phyloP scores from a whole-genome alignment of 2,888 invertebrate species.

The Drosophila robusta region DNA sequence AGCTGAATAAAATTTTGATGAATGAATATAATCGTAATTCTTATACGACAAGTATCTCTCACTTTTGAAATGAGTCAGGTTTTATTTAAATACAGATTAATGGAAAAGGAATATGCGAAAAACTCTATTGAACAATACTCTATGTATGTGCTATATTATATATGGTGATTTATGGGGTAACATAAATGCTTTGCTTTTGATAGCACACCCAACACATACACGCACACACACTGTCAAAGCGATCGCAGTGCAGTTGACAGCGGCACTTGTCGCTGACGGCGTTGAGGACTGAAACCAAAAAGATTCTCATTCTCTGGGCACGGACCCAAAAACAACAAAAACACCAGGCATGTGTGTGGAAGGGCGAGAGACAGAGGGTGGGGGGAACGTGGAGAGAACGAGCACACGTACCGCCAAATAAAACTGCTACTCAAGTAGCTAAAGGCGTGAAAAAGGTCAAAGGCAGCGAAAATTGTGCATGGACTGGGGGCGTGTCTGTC shows the following conservation, averaged over 20 bases:
- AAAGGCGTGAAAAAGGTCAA: slow-evolving; percentile 80
- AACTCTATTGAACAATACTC: background rate
- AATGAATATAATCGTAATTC: no score
- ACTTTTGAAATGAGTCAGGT: no score
- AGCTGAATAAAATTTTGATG: no score
- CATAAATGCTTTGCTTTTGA: background rate
- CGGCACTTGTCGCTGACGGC: slow-evolving; percentile 23
- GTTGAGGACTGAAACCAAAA: slow-evolving; percentile 7
- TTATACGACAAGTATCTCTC: no score
- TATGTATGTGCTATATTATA: background rate
- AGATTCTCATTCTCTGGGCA: slow-evolving; percentile 8
- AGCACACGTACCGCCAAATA: slow-evolving; percentile 37
- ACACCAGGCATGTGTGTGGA: background rate
- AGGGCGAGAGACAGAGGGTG: slow-evolving; percentile 5
- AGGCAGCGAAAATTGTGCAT: slow-evolving; percentile 55
- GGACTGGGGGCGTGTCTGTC: slow-evolving; percentile 19
- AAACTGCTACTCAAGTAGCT: slow-evolving; percentile 71
- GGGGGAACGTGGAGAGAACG: background rate
- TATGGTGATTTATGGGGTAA: slow-evolving; percentile 3
- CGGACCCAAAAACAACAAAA: slow-evolving; percentile 14
- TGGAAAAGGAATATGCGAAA: no score
- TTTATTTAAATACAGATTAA: no score
- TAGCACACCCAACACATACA: slow-evolving; percentile 5
- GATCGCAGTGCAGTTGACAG: slow-evolving; percentile 65
- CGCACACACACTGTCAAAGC: slow-evolving; percentile 2